Conservation (phyloP, 2,888 invertebrate genomes). For the Acanthosoma haemorrhoidale region DNA sequence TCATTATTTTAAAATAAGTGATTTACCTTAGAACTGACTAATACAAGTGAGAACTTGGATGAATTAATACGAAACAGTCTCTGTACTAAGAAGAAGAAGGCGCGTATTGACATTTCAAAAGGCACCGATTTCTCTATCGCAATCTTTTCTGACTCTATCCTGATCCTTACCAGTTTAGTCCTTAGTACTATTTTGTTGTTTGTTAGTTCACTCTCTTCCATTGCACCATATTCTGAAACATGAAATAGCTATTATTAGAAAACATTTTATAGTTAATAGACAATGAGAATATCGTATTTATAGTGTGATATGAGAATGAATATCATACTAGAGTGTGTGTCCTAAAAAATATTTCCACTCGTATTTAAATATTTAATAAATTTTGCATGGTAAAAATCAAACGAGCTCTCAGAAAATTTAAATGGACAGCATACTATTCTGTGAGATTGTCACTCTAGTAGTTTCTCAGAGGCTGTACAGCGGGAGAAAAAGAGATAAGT, state of each 20-base stretch:
- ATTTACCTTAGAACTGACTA: constrained; percentile 47
- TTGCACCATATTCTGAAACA: constrained; percentile 69
- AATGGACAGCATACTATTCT: too few relatives aligned
- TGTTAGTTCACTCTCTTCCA: constrained; percentile 67
- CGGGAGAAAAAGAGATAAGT: too few relatives aligned
- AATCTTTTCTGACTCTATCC: constrained; percentile 35
- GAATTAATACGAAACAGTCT: constrained; percentile 60
- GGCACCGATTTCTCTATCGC: constrained; percentile 64
- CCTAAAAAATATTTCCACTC: too few relatives aligned
- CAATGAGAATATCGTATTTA: too few relatives aligned
- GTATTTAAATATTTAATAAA: too few relatives aligned
- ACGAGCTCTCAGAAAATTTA: too few relatives aligned
- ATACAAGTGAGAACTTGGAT: constrained; percentile 48
- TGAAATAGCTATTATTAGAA: not conserved
- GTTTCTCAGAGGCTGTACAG: too few relatives aligned
- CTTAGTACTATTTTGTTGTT: constrained; percentile 37
- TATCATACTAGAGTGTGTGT: too few relatives aligned
- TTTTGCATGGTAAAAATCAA: too few relatives aligned
- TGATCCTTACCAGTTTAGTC: constrained; percentile 1
- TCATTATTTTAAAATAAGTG: not conserved
- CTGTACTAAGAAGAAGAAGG: constrained; percentile 72
- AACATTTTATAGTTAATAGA: not conserved
- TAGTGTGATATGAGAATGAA: too few relatives aligned
- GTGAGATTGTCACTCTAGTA: too few relatives aligned
- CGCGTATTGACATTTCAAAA: constrained; percentile 73